These are phyloP conservation scores for Coecobrya sp. DNA, from an alignment of 2,888 invertebrate genomes.

Conservation along the genomic window DNA sequence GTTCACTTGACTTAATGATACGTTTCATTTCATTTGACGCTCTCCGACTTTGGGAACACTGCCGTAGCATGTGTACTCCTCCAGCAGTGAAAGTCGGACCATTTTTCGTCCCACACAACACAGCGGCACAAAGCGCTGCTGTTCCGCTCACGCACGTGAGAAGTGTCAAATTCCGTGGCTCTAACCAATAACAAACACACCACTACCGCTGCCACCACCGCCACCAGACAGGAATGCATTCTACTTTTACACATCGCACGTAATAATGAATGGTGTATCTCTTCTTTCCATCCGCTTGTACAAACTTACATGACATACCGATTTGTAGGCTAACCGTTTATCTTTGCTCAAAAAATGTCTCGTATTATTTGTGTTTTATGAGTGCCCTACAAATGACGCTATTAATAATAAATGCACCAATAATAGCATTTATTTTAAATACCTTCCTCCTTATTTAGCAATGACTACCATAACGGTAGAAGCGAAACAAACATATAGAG, in stretches of 20 bases:
- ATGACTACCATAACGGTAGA: neutral
- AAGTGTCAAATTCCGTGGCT: constrained; percentile 78
- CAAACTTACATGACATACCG: neutral
- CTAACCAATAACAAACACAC: constrained; percentile 73
- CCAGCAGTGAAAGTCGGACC: constrained; percentile 25
- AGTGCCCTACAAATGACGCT: constrained; percentile 15
- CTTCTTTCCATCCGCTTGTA: constrained; percentile 28
- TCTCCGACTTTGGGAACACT: constrained; percentile 27
- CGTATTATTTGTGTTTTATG: neutral
- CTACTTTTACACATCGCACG: constrained; percentile 5
- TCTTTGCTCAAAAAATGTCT: neutral
- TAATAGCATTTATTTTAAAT: constrained; percentile 41
- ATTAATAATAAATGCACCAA: constrained; percentile 9
- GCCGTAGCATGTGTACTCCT: neutral
- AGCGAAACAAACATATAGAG: neutral
- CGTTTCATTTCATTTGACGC: constrained; percentile 72
- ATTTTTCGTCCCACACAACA: constrained; percentile 33
- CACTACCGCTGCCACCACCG: neutral
- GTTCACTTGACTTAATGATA: constrained; percentile 69
- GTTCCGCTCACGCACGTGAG: constrained; percentile 74
- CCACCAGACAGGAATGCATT: constrained; percentile 26
- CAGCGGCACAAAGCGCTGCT: neutral
- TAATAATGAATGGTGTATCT: constrained; percentile 43
- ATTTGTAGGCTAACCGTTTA: neutral
- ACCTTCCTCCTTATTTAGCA: constrained; percentile 18